A percentile compares a stretch with the other conserved stretches of the same genome.
Conservation (phyloP, 2,888 invertebrate species). For the Habrosyne pyritoides region DNA sequence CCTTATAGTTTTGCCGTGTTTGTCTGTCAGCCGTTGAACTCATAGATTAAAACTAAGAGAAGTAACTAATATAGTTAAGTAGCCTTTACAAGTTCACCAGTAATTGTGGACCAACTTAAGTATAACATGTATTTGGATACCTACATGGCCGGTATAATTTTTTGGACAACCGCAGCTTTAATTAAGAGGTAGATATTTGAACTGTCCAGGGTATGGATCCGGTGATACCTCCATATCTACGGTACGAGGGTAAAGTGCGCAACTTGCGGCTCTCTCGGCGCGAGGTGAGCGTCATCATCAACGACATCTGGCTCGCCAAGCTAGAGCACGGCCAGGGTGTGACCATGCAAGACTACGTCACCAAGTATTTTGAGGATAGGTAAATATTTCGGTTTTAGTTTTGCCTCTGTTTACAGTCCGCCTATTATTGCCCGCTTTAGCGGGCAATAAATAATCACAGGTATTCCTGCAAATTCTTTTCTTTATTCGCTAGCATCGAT, state of each 20-base stretch:
- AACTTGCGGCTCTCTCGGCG: slow-evolving; percentile 78
- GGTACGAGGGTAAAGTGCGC: slow-evolving; percentile 71
- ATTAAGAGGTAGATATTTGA: background rate
- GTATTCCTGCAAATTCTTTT: no score
- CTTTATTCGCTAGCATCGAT: no score
- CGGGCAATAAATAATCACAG: no score
- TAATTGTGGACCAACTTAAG: no score
- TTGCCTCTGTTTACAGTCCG: no score
- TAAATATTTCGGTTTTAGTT: slow-evolving; percentile 23
- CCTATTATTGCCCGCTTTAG: no score
- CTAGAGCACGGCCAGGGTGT: slow-evolving; percentile 36
- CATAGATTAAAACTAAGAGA: no score
- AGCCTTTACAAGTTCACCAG: no score
- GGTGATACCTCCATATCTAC: slow-evolving; percentile 68
- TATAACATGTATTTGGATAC: no score
- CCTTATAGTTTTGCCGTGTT: no score
- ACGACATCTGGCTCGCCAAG: slow-evolving; percentile 77
- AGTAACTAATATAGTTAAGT: no score
- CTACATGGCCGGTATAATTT: background rate
- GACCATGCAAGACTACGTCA: slow-evolving; percentile 74
- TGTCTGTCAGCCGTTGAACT: no score
- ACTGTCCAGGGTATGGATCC: slow-evolving; percentile 67
- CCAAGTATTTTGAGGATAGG: slow-evolving; percentile 77
- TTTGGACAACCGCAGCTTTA: background rate
- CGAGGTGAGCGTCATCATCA: slow-evolving; percentile 74